Conservation (phyloP, 30 jellyfish, hydroid and myxozoan genomes). For the Hydra vulgaris region DNA sequence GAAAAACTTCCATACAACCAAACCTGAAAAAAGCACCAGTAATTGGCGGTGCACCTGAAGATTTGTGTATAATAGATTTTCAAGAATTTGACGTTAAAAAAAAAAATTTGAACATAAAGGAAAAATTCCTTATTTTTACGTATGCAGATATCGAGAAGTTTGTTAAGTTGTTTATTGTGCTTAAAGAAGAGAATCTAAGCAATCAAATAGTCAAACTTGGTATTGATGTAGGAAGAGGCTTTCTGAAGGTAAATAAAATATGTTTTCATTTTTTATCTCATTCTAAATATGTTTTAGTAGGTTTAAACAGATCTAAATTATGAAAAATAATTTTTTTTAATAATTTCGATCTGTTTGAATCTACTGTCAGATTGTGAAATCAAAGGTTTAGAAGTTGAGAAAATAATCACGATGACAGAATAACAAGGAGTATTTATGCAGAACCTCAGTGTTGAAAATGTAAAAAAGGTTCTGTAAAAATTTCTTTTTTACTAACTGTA, state of each 20-base stretch:
- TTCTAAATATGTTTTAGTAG: not conserved
- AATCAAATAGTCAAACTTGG: not conserved
- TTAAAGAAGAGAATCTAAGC: not conserved
- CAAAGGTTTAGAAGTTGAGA: not conserved
- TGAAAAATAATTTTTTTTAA: not conserved
- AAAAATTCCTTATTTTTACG: not conserved
- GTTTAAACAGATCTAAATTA: not conserved
- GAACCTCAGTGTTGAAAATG: not conserved
- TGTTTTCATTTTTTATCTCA: too few relatives aligned
- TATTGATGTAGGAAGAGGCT: not conserved
- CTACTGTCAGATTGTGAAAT: not conserved
- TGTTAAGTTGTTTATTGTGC: not conserved
- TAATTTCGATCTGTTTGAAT: not conserved
- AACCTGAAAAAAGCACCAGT: not conserved
- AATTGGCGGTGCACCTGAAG: not conserved
- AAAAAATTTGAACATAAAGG: not conserved
- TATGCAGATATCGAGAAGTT: not conserved
- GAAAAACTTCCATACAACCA: too few relatives aligned
- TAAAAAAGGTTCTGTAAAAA: not conserved
- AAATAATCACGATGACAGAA: not conserved
- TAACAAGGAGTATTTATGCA: not conserved
- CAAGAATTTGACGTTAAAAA: not conserved
- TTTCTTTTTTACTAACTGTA: not conserved
- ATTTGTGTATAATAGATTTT: not conserved
- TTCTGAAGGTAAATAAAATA: not conserved